Evolutionary conservation across 2,888 invertebrate genomes (phyloP), one percentile per base, ranked within the genome.

Genomic region (Cyclophora albipunctata): DNA sequence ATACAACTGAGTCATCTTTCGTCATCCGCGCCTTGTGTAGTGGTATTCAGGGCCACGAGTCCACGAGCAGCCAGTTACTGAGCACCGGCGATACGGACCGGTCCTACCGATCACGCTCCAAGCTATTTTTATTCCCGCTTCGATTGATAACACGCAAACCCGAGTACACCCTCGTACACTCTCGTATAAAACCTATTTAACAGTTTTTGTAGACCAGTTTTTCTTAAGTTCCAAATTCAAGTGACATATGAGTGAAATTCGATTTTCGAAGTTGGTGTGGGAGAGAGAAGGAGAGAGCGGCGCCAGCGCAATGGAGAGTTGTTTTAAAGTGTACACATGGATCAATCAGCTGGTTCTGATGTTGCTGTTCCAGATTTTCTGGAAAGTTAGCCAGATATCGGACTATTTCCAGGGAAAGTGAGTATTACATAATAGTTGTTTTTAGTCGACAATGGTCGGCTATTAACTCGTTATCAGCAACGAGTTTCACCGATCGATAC

Each of bases 331-430:
- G 47, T 88, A 84, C 75, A 83, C 85, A 60, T 87, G 86, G 88
- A 78, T 88, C 60, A 85, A 84, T 71, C 79, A 87, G 59, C 84
- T 85, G 7, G 60, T 87, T 60, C 69, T 88, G 62, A 87, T 87
- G 87, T 69, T 87, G 66, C 71, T 87, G 49, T 78, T 87, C 55
- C 87, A 88, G 70, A 85, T 87, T 64, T 81, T 88, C 67, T 88
- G 88, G 88, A 88, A 88, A 71, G 79, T 87, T 63, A 85, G 79
- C 72, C 88, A 88, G 69, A 79, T 88, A 69, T 81, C 85, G 53
- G 83, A 86, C 71, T 88, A 73, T 65, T 85, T 88, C 56, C 82
- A 73, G 57, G 82, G 80, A 66, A 84, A 83, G 88, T 88, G 59
- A 87, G 88, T 82, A 47, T 55, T 54, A 52, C 41, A 64, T 51